Conservation (phyloP, 2,888 invertebrate species). For the Mylabris sibirica region DNA sequence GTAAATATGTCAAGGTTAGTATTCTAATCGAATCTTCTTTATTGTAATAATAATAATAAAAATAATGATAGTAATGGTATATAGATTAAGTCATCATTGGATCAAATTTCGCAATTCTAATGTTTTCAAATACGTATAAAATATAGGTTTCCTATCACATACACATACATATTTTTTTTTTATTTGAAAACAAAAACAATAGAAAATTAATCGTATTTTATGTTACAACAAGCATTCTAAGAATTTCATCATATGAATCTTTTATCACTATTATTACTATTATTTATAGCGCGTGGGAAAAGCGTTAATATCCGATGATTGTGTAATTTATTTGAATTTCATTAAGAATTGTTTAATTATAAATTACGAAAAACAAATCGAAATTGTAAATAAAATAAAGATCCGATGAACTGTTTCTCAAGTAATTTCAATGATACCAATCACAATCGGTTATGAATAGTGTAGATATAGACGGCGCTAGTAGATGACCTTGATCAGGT, state of each 20-base stretch:
- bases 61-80: background rate
- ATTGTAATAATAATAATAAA: background rate
- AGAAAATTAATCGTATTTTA: slow-evolving; percentile 10
- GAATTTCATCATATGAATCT: slow-evolving; percentile 5
- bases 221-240: background rate
- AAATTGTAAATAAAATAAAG: background rate
- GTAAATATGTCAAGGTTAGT: slow-evolving; percentile 17
- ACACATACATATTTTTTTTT: background rate
- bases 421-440: background rate
- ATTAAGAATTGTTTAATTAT: background rate
- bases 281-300: background rate
- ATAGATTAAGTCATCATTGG: background rate
- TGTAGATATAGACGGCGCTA: background rate
- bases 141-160: slow-evolving; percentile 1
- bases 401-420: background rate
- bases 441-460: background rate
- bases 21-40: background rate
- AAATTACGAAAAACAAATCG: no score
- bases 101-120: slow-evolving; percentile 8
- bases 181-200: slow-evolving; percentile 1
- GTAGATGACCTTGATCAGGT: background rate
- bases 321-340: slow-evolving; percentile 3
- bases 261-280: background rate
- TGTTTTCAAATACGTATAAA: background rate
- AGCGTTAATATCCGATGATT: background rate